Evolutionary conservation across 64 coral and sea anemone genomes (phyloP).

Genomic region (Dendronephthya gigantea): DNA sequence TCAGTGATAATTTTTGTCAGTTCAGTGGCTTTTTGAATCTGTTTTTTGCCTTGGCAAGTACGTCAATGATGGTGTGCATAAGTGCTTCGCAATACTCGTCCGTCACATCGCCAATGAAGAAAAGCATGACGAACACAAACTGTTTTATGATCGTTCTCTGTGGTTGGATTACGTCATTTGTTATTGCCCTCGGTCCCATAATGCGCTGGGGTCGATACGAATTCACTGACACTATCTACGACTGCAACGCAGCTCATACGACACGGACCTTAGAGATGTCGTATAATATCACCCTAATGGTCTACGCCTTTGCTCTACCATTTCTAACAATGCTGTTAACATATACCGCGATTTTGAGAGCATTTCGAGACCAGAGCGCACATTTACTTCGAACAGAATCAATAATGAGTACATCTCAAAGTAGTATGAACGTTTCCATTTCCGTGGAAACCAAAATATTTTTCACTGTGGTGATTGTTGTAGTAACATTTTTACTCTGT

Average conservation of each 20-base stretch:
- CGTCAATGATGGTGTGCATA: conserved; percentile 49
- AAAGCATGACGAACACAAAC: conserved; percentile 69
- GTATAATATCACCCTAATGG: conserved; percentile 70
- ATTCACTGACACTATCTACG: conserved; percentile 78
- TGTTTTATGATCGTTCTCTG: conserved; percentile 78
- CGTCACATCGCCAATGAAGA: conserved; percentile 50
- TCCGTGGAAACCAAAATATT: conserved; percentile 28
- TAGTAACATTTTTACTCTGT: conserved; percentile 64
- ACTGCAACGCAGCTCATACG: conserved; percentile 70
- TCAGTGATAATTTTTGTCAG: conserved; percentile 67
- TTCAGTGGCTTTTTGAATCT: conserved; percentile 82
- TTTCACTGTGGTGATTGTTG: conserved; percentile 49
- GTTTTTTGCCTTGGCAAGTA: conserved; percentile 59
- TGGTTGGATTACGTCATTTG: conserved; percentile 61
- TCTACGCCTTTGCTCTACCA: conserved; percentile 58
- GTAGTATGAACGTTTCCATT: conserved; percentile 26
- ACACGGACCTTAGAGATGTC: conserved; percentile 51
- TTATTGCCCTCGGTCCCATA: conserved; percentile 67
- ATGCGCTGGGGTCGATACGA: conserved; percentile 88
- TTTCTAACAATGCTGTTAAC: conserved; percentile 47
- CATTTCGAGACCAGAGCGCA: conserved; percentile 39
- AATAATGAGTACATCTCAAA: conserved; percentile 32
- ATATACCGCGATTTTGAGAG: conserved; percentile 45
- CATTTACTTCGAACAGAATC: conserved; percentile 29
- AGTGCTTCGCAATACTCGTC: conserved; percentile 70